Evolutionary conservation across 2,888 invertebrate species (phyloP), one percentile per base, ranked within the genome.

Genomic region (Tachina grossa): DNA sequence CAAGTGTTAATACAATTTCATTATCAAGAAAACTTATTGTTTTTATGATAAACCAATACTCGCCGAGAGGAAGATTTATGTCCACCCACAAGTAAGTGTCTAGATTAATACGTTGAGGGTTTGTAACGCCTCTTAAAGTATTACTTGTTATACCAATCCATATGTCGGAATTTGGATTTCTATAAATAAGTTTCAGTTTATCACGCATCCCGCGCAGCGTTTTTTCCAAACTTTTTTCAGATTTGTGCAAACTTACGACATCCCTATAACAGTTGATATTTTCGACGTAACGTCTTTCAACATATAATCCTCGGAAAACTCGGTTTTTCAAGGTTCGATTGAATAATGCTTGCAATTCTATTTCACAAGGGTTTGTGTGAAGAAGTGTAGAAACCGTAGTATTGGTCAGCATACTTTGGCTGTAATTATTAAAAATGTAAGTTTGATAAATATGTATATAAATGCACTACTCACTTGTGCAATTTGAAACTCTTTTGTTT

Each of bases 31-130:
- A 95, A 82, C 94, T 94, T 5, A 96, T 89, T 74, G 93, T 93
- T 90, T 93, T 94, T 2, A 96, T 94, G 92, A 87, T 89, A 89
- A 95, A 96, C 95, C 95, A 95, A 89, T 95, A 95, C n/a, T 93
- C 93, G 1, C 95, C 95, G 88, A 95, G 94, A 0, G 95, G 94
- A 89, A 94, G 93, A 87, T 95, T 93, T 53, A 93, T 93, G 90
- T 94, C 94, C 1, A 95, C 94, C 94, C 95, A 95, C 51, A 96
- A 88, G 87, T 94, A 94, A 14, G 94, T 92, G 3, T 94, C 94
- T n/a, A 89, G 65, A 0, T 88, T 88, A 90, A 92, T 22, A 89
- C 90, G 16, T 90, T 92, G 59, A 88, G 66, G 74, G 9, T 86
- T 89, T 6, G 88, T 85, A 0, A 71, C 51, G 1, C 91, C 89